These are phyloP conservation scores for Alentia gelatinosa DNA, from an alignment of 2,888 invertebrate species.

Conservation along the genomic window DNA sequence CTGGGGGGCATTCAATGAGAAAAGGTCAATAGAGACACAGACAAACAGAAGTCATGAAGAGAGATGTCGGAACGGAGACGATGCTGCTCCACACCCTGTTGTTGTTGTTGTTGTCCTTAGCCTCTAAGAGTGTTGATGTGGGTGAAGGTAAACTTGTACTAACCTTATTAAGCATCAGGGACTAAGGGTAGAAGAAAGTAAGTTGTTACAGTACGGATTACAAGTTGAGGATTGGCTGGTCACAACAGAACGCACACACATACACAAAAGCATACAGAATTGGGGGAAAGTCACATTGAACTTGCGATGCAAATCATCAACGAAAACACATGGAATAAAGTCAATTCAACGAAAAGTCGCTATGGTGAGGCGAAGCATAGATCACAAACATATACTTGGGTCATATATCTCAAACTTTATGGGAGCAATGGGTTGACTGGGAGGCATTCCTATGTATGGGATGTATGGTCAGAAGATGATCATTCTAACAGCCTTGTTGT, in stretches of 20 bases:
- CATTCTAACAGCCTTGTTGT: too few relatives aligned
- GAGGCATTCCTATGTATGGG: too few relatives aligned
- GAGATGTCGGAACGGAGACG: not conserved
- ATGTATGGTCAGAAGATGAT: too few relatives aligned
- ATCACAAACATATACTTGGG: too few relatives aligned
- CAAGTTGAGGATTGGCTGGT: not conserved
- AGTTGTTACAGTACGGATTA: not conserved
- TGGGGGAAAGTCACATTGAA: not conserved
- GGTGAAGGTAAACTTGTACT: constrained; percentile 39
- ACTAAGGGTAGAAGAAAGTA: constrained; percentile 41
- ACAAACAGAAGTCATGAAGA: not conserved
- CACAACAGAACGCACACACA: not conserved
- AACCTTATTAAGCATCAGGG: constrained; percentile 50
- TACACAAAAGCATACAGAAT: not conserved
- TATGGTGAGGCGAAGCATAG: too few relatives aligned
- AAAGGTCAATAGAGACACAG: not conserved
- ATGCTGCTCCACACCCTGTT: constrained; percentile 2
- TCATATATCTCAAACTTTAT: too few relatives aligned
- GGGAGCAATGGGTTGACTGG: too few relatives aligned
- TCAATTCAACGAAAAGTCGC: too few relatives aligned
- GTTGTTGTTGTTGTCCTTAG: not conserved
- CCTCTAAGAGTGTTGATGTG: not conserved
- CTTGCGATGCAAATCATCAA: not conserved
- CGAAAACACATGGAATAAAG: too few relatives aligned
- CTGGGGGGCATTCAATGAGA: too few relatives aligned